A percentile compares a stretch with the other conserved stretches of the same genome.
Conservation (phyloP, 1,140 invertebrate genomes). For the Diabrotica virgifera region DNA sequence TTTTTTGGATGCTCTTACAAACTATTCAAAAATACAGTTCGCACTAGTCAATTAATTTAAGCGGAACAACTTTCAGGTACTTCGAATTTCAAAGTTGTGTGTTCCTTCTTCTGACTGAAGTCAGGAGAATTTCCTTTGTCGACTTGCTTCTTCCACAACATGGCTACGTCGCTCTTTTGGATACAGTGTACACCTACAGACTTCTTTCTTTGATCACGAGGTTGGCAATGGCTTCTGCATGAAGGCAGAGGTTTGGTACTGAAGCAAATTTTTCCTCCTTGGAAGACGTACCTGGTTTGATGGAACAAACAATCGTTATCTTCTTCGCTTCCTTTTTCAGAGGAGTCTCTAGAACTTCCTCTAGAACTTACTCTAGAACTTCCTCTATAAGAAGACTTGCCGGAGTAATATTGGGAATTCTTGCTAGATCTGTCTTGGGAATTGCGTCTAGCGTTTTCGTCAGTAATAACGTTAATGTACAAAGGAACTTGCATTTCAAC, state of each 20-base stretch:
- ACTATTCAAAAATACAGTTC: background rate
- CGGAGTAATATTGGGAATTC: too few relatives aligned
- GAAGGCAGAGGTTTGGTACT: conserved; percentile 50
- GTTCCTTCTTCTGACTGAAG: conserved; percentile 41
- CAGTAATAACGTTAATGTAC: conserved; percentile 52
- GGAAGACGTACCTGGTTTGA: conserved; percentile 44
- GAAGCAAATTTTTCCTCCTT: conserved; percentile 55
- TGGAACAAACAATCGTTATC: background rate
- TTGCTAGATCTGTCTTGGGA: too few relatives aligned
- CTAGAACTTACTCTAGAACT: background rate
- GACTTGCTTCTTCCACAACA: conserved; percentile 52
- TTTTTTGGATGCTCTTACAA: conserved; percentile 1
- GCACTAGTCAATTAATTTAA: background rate
- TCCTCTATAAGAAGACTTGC: too few relatives aligned
- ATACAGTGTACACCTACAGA: conserved; percentile 54
- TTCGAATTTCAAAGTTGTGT: conserved; percentile 27
- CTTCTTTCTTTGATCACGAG: conserved; percentile 38
- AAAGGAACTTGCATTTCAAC: conserved; percentile 33
- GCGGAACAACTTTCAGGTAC: conserved; percentile 19
- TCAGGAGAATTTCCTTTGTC: conserved; percentile 57
- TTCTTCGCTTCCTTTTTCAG: too few relatives aligned
- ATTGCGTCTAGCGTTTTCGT: conserved; percentile 39
- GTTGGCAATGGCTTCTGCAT: conserved; percentile 47
- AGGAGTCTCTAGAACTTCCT: background rate
- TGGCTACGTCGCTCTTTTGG: conserved; percentile 45